phyloP scores from a whole-genome alignment of 2,888 invertebrate genomes.

The Lysandra coridon region DNA sequence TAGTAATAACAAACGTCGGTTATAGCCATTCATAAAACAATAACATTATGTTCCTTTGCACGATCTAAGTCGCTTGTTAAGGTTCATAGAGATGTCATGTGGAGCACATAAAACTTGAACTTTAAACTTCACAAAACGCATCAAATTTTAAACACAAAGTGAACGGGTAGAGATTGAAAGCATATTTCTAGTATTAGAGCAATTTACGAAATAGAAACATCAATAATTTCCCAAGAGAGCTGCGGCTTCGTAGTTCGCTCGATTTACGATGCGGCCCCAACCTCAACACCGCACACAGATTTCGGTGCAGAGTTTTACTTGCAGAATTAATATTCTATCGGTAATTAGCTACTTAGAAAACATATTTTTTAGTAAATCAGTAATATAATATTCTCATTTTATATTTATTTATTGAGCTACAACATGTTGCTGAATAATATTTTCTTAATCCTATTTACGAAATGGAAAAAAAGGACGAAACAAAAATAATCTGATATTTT shows the following conservation, averaged over 20 bases:
- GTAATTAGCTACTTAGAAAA: background rate
- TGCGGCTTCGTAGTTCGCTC: slow-evolving; percentile 33
- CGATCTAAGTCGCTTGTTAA: no score
- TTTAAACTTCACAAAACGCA: background rate
- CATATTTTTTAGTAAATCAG: background rate
- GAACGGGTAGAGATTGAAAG: background rate
- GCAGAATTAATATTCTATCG: background rate
- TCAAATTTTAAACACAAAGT: background rate
- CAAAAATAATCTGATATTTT: no score
- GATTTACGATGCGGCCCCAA: slow-evolving; percentile 53
- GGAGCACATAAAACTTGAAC: background rate
- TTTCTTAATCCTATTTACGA: no score
- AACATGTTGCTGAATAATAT: no score
- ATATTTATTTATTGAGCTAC: no score
- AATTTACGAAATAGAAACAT: slow-evolving; percentile 56
- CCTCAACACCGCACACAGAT: slow-evolving; percentile 42
- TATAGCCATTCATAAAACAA: no score
- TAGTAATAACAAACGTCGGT: no score
- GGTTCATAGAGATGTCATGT: no score
- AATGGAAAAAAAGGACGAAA: no score
- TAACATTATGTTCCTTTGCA: no score
- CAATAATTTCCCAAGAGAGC: slow-evolving; percentile 63
- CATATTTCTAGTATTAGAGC: slow-evolving; percentile 45
- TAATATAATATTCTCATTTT: no score
- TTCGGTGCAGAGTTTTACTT: background rate